Evolutionary conservation across 2,888 invertebrate species (phyloP).

Genomic region (Drosophila sordidula): DNA sequence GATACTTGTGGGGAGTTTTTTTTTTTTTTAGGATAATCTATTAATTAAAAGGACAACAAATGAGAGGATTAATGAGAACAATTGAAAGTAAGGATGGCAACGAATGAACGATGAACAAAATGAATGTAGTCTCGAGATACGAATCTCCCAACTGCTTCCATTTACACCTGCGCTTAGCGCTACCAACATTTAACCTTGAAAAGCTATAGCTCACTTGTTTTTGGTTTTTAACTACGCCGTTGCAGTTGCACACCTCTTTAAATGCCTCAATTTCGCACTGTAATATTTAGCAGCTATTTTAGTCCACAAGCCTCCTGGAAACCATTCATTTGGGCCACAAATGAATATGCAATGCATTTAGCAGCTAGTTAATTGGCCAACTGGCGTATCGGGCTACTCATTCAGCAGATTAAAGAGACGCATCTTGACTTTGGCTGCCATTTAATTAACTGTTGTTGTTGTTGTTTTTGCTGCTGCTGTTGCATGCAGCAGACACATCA

Average conservation of each 20-base stretch:
- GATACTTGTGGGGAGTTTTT: no score
- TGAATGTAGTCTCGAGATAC: no score
- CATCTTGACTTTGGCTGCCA: constrained; percentile 36
- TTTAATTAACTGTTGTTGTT: constrained; percentile 67
- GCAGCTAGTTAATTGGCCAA: constrained; percentile 45
- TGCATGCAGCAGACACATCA: constrained; percentile 67
- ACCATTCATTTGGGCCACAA: constrained; percentile 23
- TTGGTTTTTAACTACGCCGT: constrained; percentile 1
- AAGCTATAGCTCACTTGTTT: constrained; percentile 1
- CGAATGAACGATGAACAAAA: no score
- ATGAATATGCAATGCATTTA: constrained; percentile 44
- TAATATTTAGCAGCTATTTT: constrained; percentile 21
- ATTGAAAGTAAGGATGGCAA: no score
- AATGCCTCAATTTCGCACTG: constrained; percentile 9
- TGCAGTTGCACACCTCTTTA: constrained; percentile 2
- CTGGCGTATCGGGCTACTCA: constrained; percentile 32
- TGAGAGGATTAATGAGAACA: no score
- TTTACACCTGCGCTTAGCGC: neutral
- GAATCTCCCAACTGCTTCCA: no score
- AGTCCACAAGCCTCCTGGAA: constrained; percentile 14
- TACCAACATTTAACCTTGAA: neutral
- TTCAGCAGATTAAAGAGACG: constrained; percentile 38
- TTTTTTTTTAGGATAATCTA: no score
- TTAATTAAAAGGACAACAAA: no score
- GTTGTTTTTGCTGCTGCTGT: constrained; percentile 29